Evolutionary conservation across 2,113 vertebrate genomes (phyloP), one percentile per base, ranked within the genome.

Genomic region (Crotalus tigris): DNA sequence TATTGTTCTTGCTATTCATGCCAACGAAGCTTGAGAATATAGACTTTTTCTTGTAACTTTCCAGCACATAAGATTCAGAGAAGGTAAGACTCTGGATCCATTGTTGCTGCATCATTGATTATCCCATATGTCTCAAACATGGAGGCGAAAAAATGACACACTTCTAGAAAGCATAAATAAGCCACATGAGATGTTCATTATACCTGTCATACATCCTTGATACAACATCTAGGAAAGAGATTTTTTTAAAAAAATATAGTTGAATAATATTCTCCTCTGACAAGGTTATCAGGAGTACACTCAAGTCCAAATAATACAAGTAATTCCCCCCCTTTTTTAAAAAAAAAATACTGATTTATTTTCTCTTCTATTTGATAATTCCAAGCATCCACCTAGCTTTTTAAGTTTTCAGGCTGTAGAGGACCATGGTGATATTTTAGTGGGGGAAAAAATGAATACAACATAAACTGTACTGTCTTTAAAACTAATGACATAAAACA

Each of bases 261-360:
- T 75, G 64, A 75, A 33, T 75, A 75, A 75, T 33, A 75, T 75
- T 33, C n/a, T 75, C 13, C n/a, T 75, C n/a, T 75, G 64, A 75
- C n/a, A 33, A 33, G n/a, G 15, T 33, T 33, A 69, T 15, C 12
- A 69, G n/a, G 17, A 75, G 5, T 75, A 15, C 12, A 2, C 13
- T 75, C 4, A n/a, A 75, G 1, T 75, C 64, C 12, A 75, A 75
- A 75, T 75, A 33, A 75, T 33, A 6, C 13, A 75, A 69, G 12
- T 26, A 21, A 5, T n/a, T 17, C 0, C 0, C 12, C 1, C 4
- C 5, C 2, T 69, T 69, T n/a, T 69, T n/a, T n/a, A n/a, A 13
- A 13, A 44, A 49, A 2, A n/a, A n/a, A 69, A 69, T 33, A 69
- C 13, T 69, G n/a, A 33, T 55, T 55, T 55, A 55, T 55, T 55